Base-by-base conservation (phyloP, 2,797 vertebrate species). In the Triplophysa yarkandensis region DNA sequence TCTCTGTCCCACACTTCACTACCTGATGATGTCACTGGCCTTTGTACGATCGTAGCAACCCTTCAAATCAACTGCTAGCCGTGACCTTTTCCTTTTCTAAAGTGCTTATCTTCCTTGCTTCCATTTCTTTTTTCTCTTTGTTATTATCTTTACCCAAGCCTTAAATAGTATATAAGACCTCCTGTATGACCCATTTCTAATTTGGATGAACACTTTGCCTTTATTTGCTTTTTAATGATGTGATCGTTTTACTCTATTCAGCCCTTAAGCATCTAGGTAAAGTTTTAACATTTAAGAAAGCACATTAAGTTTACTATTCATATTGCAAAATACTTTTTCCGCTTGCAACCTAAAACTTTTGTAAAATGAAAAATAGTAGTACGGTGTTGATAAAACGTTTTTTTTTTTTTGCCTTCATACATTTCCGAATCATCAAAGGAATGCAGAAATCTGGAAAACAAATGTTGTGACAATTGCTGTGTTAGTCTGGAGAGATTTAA, bases 11-110 rank as follows among this genome's bases (percentile, higher is more conserved):
- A 72, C 86, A 68, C 92, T 94, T 93, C 93, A 94, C 95, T 93
- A 93, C 92, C 91, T 91, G 90, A 91, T 95, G 92, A 95, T 94
- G 93, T 95, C 93, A 94, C 94, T 90, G 89, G 87, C 91, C 88
- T 90, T 92, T 93, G 89, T 92, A 87, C 91, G 89, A 88, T 90
- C 82, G 85, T 87, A 91, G 90, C 93, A 93, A 91, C 92, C 93
- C 92, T 93, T 94, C 92, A 90, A 92, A 93, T 93, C 92, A 93
- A 89, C 92, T 86, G 88, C 78, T 87, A 85, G 86, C 84, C 82
- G 88, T 91, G 86, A 90, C 87, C 89, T 87, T 87, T 91, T 61
- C 72, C 91, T 90, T 90, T 6, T 85, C 84, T 79, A 83, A 90
- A 88, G 82, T 86, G 81, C 83, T 85, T 81, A 65, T 55, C 71